Conservation (phyloP, 2,797 vertebrate species). For the Anabas testudineus region DNA sequence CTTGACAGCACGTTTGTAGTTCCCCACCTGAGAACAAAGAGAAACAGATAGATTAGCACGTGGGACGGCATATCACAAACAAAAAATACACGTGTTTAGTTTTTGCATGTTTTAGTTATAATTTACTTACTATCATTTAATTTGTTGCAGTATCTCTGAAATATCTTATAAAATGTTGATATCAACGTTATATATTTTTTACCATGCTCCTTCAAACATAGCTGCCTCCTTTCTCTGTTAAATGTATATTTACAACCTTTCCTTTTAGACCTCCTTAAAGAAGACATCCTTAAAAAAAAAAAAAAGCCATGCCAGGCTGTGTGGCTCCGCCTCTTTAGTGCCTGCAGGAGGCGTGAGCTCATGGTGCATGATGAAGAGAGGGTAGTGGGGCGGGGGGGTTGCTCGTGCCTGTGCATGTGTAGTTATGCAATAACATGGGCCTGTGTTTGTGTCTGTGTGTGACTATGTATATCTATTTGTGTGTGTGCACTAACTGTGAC, state of each 20-base stretch:
- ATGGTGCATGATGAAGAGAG: conserved; percentile 75
- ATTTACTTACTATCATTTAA: too few relatives aligned
- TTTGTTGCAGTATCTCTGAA: background rate
- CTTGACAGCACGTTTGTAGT: conserved; percentile 98
- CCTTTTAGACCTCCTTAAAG: conserved; percentile 59
- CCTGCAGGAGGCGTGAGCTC: conserved; percentile 79
- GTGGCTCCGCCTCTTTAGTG: conserved; percentile 69
- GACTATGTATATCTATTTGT: conserved; percentile 24
- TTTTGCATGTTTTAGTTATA: too few relatives aligned
- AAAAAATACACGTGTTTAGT: too few relatives aligned
- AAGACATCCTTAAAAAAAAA: conserved; percentile 65
- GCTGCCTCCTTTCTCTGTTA: too few relatives aligned
- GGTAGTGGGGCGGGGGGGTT: conserved; percentile 41
- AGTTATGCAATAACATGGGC: conserved; percentile 81
- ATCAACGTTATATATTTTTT: background rate
- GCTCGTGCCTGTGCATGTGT: conserved; percentile 80
- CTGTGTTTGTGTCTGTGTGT: conserved; percentile 51
- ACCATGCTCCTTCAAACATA: too few relatives aligned
- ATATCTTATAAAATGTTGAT: too few relatives aligned
- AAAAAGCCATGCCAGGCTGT: conserved; percentile 11
- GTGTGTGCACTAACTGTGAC: conserved; percentile 15
- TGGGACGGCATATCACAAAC: background rate
- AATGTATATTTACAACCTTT: conserved; percentile 1
- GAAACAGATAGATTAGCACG: background rate
- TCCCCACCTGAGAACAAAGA: conserved; percentile 88